A percentile compares a stretch with the other conserved stretches of the same genome.
Evolutionary conservation across 2,113 vertebrate genomes (phyloP).

Genomic region (Myiopsitta monachus): DNA sequence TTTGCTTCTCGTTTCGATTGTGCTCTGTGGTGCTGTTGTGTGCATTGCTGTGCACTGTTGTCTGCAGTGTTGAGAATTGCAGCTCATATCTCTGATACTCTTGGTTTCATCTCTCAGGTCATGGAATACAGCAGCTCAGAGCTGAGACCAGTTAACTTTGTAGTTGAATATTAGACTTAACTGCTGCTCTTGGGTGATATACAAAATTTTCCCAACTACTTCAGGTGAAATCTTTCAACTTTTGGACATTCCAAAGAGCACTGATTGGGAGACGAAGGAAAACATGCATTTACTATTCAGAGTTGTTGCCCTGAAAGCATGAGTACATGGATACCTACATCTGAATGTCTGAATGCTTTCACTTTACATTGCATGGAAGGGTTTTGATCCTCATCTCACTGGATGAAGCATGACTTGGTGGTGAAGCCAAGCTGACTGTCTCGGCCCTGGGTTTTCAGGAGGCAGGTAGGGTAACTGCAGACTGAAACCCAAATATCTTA

Average conservation of each 20-base stretch:
- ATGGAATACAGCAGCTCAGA: not conserved
- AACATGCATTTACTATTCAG: accelerated
- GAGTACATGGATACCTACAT: not conserved
- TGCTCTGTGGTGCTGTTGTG: accelerated
- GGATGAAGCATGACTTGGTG: not conserved
- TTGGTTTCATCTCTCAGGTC: not conserved
- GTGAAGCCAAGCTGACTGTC: not conserved
- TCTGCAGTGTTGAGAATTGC: not conserved
- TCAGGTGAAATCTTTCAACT: not conserved
- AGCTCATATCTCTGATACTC: not conserved
- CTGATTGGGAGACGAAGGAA: not conserved
- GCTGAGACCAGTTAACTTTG: not conserved
- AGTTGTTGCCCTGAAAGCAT: not conserved
- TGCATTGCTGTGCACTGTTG: not conserved
- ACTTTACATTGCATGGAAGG: not conserved
- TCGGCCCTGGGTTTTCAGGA: not conserved
- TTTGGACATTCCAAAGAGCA: accelerated
- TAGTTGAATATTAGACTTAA: not conserved
- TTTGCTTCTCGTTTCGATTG: accelerated
- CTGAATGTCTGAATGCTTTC: not conserved
- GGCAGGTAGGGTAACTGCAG: not conserved
- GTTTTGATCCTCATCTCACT: not conserved
- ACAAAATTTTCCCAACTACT: not conserved
- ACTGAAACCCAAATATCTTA: not conserved
- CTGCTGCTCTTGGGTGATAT: not conserved